Conservation (phyloP, 1,140 invertebrate species). For the Drosophila watanabei region DNA sequence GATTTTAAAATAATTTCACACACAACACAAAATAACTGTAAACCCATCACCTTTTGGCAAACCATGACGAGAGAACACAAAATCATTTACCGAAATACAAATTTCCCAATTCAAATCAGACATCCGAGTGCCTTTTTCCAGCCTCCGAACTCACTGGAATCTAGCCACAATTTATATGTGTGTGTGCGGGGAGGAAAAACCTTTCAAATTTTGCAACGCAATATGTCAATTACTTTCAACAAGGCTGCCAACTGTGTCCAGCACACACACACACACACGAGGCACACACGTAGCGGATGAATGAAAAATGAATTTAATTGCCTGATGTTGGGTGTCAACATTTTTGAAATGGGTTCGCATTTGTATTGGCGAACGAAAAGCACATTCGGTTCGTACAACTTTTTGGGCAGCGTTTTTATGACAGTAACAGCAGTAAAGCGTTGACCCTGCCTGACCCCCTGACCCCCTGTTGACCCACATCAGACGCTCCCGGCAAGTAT, state of each 20-base stretch:
- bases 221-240: constrained; percentile 80
- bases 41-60: constrained; percentile 8
- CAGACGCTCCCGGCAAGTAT: constrained; percentile 48
- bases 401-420: constrained; percentile 75
- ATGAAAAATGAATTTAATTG: constrained; percentile 84
- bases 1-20: constrained; percentile 4
- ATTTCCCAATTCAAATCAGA: constrained; percentile 7
- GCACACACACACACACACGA: constrained; percentile 17
- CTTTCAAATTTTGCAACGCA: constrained; percentile 76
- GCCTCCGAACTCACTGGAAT: neutral
- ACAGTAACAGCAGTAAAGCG: constrained; percentile 81
- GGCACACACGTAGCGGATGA: constrained; percentile 54
- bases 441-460: constrained; percentile 69
- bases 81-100: constrained; percentile 20
- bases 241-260: constrained; percentile 76
- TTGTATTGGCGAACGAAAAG: constrained; percentile 52
- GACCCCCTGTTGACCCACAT: constrained; percentile 69
- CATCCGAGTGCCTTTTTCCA: constrained; percentile 12
- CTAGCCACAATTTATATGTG: neutral
- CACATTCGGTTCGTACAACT: constrained; percentile 34
- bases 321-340: constrained; percentile 82
- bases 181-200: constrained; percentile 40
- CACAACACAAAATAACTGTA: neutral
- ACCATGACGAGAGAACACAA: neutral
- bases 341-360: constrained; percentile 80